Evolutionary conservation across 2,888 invertebrate species (phyloP).

Genomic region (Dimorphilus gyrociliatus): DNA sequence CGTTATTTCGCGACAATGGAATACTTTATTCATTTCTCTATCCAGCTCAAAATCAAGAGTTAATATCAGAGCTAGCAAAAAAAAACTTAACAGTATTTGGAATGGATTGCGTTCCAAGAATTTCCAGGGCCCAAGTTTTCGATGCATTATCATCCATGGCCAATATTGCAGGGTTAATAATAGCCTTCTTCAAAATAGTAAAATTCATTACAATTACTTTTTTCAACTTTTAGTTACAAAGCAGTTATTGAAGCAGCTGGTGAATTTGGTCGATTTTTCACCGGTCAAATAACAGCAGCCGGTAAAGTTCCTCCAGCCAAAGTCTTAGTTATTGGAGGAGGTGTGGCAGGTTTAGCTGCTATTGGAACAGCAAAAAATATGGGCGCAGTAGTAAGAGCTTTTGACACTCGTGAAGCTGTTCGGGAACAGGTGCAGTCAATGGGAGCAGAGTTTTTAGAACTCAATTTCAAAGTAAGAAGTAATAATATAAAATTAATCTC

Average conservation of each 20-base stretch:
- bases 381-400: slow-evolving; percentile 73
- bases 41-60: slow-evolving; percentile 60
- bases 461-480: slow-evolving; percentile 50
- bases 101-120: slow-evolving; percentile 76
- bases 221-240: slow-evolving; percentile 60
- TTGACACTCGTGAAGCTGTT: slow-evolving; percentile 61
- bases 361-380: slow-evolving; percentile 67
- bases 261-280: slow-evolving; percentile 73
- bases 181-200: slow-evolving; percentile 1
- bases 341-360: slow-evolving; percentile 71
- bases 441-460: slow-evolving; percentile 69
- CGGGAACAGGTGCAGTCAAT: slow-evolving; percentile 54
- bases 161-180: slow-evolving; percentile 56
- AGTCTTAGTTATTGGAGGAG: slow-evolving; percentile 69
- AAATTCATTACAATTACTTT: not conserved
- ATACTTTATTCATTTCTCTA: slow-evolving; percentile 67
- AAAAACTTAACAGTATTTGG: slow-evolving; percentile 63
- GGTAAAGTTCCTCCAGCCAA: slow-evolving; percentile 73
- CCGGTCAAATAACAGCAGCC: slow-evolving; percentile 75
- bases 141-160: slow-evolving; percentile 82
- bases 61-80: slow-evolving; percentile 52
- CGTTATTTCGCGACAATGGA: slow-evolving; percentile 48
- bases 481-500: not conserved
- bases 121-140: slow-evolving; percentile 72
- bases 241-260: slow-evolving; percentile 76